Evolutionary conservation across 2,888 invertebrate genomes (phyloP).

Genomic region (Dione juno): DNA sequence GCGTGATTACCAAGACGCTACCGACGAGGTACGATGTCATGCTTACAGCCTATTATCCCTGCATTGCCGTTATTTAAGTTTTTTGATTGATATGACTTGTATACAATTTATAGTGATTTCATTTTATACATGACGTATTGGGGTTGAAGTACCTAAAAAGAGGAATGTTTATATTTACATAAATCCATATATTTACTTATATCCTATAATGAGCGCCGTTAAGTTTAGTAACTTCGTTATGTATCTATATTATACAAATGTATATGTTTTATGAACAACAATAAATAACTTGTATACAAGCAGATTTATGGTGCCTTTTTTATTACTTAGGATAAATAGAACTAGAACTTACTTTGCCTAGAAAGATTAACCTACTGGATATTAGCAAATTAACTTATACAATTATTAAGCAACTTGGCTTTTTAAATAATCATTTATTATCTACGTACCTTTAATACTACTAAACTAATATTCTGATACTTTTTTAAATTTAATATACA

Average conservation of each 20-base stretch:
- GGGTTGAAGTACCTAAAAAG: no score
- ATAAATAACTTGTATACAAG: no score
- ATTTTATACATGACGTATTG: no score
- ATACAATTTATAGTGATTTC: background rate
- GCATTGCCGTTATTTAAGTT: background rate
- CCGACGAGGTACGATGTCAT: constrained; percentile 61
- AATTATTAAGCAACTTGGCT: background rate
- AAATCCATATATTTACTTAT: no score
- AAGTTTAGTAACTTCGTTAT: no score
- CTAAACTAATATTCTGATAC: background rate
- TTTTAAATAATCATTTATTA: background rate
- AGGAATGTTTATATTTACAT: no score
- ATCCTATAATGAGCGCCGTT: no score
- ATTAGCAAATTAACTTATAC: background rate
- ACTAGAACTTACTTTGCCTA: background rate
- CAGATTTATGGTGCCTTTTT: background rate
- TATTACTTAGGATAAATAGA: background rate
- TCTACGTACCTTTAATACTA: background rate
- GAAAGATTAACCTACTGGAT: background rate
- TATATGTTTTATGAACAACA: no score
- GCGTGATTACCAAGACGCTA: constrained; percentile 74
- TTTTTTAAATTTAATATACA: constrained; percentile 43
- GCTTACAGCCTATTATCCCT: constrained; percentile 35
- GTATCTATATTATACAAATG: no score
- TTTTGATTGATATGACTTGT: background rate